Conservation (phyloP, 2,113 vertebrate species). For the Apeltes quadracus region DNA sequence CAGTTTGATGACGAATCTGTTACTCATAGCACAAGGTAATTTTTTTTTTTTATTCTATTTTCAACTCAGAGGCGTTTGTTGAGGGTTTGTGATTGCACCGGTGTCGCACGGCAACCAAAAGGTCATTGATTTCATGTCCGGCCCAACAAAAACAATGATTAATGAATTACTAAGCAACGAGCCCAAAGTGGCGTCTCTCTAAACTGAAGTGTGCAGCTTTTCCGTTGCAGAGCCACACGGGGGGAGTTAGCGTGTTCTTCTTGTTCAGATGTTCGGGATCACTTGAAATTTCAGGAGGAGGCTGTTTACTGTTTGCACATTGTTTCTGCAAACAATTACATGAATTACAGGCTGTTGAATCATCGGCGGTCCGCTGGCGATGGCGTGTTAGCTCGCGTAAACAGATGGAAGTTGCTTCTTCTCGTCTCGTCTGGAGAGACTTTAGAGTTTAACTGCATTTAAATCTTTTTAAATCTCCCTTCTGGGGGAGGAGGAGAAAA, state of each 20-base stretch:
- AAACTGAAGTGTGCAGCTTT: too few species aligned
- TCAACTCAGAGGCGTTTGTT: not conserved
- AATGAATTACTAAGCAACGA: not conserved
- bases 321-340: conserved; percentile 48
- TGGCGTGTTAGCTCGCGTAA: conserved; percentile 17
- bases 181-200: not conserved
- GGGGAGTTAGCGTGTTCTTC: conserved; percentile 31
- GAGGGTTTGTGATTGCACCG: conserved; percentile 36
- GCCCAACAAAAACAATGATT: not conserved
- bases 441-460: too few species aligned
- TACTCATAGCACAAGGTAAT: conserved; percentile 42
- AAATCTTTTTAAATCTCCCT: too few species aligned
- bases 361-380: conserved; percentile 1
- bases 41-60: conserved; percentile 1
- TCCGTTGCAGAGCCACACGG: conserved; percentile 37
- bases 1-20: conserved; percentile 65
- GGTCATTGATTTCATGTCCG: conserved; percentile 68
- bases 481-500: too few species aligned
- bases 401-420: conserved; percentile 12
- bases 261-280: conserved; percentile 26
- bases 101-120: conserved; percentile 36
- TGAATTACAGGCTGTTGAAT: conserved; percentile 18
- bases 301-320: conserved; percentile 50
- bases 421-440: not conserved
- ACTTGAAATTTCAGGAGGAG: too few species aligned